Base-by-base conservation (phyloP, 2,888 invertebrate genomes). In the Euphydryas editha region DNA sequence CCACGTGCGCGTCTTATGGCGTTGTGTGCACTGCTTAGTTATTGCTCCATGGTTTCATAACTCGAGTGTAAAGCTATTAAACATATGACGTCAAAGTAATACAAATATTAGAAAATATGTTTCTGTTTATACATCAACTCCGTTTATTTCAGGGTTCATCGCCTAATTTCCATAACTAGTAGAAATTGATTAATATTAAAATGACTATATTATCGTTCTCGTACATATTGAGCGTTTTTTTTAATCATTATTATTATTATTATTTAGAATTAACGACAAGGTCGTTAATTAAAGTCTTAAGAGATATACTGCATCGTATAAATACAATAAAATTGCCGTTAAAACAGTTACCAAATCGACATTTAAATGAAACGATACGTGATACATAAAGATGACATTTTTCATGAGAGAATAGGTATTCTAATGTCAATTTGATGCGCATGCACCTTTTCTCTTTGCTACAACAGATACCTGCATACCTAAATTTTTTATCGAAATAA, bases 1-100 rank as follows among this genome's bases (percentile, higher is more conserved):
- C 83, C 83, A 84, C 87, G 87, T 86, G 88, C 85, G 80, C 75
- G 71, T 70, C 72, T 73, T 75, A 73, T 69, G 69, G 67, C 71
- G 54, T 46, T 59, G 66, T 62, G 54, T 66, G 65, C 69, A 69
- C 67, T 71, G 73, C 69, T 74, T 68, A 60, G 67, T 69, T 65
- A 64, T 64, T 51, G 54, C 68, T 74, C 70, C 70, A 74, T 73
- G 70, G 70, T 71, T 67, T 61, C 61, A 56, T 65, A 69, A 61
- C 47, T 64, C 60, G 49, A 61, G 56, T 66, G 39, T 51, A 62
- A 59, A 67, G 46, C 62, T 64, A 68, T 69, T 63, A 60, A 66
- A 68, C 62, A 51, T 17, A 49, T 71, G 67, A 68, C 67, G 63
- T 71, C 59, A 66, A 60, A 24, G 47, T 62, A 47, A 46, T 62